Evolutionary conservation across 1,140 invertebrate species (phyloP), one percentile per base, ranked within the genome.

Genomic region (Samia ricini): DNA sequence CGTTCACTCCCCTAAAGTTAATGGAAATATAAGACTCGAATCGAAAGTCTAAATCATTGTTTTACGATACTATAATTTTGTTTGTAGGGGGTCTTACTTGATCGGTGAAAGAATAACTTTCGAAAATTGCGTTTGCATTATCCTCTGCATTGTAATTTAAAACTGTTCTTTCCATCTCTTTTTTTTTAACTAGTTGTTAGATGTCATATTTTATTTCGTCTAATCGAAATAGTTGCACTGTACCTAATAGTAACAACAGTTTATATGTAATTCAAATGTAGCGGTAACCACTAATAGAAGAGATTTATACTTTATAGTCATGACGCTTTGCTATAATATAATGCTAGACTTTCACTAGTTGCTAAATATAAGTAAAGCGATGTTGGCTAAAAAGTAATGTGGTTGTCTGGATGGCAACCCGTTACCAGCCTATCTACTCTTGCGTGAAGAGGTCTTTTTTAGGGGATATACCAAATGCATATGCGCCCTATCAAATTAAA

Each of bases 11-110:
- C 83, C 63, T 71, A 69, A 62, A 12, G 61, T 76, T 83, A 85
- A 87, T 86, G 82, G 83, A 79, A 83, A 88, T 84, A 83, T 88
- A 79, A 81, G 71, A 72, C 72, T 65, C 72, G 71, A 69, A 77
- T 80, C 65, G 71, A 77, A 76, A 73, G 76, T 75, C 78, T 80
- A 84, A 88, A 89, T 88, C 79, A 88, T 88, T 89, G 78, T 88
- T 85, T 85, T 85, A 88, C 72, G 87, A 85, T 88, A 85, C 82
- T 72, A 61, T 81, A 85, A 82, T 83, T 85, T 79, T 60, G 67
- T 71, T 72, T 67, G 33, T 15, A 19, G 56, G 64, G 68, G 71
- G 77, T 60, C 57, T n/a, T n/a, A n/a, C 33, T 12, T 42, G 33
- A 42, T 42, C 33, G 8, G 33, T 42, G 10, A 3, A 56, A 48